Percentiles rank a stretch among this genome's conserved stretches.
These are phyloP conservation scores for Orchesella flavescens DNA, from an alignment of 2,888 invertebrate species.

Conservation along the genomic window DNA sequence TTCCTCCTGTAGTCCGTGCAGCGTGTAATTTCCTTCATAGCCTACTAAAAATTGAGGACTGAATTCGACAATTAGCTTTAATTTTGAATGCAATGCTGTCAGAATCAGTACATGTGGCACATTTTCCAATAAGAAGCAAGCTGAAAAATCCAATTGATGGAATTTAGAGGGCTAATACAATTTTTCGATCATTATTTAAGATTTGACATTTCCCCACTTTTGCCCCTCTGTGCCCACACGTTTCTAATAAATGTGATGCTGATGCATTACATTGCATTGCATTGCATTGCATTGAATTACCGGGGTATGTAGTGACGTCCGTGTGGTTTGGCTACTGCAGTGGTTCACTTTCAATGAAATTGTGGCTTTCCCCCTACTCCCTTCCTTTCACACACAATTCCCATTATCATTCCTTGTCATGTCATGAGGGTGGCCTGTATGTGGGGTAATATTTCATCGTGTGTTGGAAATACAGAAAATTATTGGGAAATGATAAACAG, in stretches of 20 bases:
- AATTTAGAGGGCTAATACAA: slow-evolving; percentile 11
- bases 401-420: slow-evolving; percentile 29
- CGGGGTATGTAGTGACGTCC: not conserved
- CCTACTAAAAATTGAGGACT: no score
- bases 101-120: no score
- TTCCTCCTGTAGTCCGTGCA: no score
- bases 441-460: slow-evolving; percentile 39
- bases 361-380: slow-evolving; percentile 20
- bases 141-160: not conserved
- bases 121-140: no score
- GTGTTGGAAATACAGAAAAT: slow-evolving; percentile 10
- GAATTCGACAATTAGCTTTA: no score
- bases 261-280: not conserved
- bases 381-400: not conserved
- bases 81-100: no score
- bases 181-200: slow-evolving; percentile 29
- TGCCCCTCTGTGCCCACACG: not conserved
- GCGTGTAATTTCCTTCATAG: no score
- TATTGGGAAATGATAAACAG: slow-evolving; percentile 44
- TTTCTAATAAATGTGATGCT: not conserved
- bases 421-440: slow-evolving; percentile 8
- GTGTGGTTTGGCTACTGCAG: slow-evolving; percentile 1
- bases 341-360: slow-evolving; percentile 1
- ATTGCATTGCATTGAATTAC: no score
- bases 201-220: slow-evolving; percentile 26